Base-by-base conservation (phyloP, 2,113 vertebrate genomes). In the Rana temporaria region DNA sequence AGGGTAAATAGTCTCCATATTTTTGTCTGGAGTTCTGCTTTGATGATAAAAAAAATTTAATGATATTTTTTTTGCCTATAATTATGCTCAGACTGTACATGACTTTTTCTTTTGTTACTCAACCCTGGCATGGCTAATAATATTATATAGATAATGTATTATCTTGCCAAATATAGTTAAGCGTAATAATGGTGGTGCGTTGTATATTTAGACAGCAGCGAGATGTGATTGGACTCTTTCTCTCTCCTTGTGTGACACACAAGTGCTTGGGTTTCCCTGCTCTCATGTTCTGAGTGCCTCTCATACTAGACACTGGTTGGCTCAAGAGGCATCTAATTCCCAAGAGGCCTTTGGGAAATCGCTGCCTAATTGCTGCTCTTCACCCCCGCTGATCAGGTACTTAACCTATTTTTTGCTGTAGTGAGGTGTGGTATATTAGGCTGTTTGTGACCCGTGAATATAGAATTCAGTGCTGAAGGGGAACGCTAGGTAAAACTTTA, bases 241-340 rank as follows among this genome's bases (percentile, higher is more conserved):
- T 30, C 17, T 38, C 32, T 67, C 63, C 71, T 67, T 65, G 53
- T 75, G 22, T 52, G 20, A 82, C 72, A 59, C 55, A 48, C 53
- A 82, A 82, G 81, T 67, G 71, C 52, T 60, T 66, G 63, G 71
- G 63, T 76, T 76, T 82, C 68, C 81, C 72, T 67, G 52, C 72
- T 82, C 81, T 82, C 30, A 60, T 65, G 20, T 24, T 75, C 52
- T 82, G 71, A 82, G 81, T 82, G 63, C 71, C 81, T 66, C 81
- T 82, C 71, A 74, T 32, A 82, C 81, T 30, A 67, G 63, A 64
- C 63, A 48, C 71, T 82, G 64, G 30, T 82, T 76, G 62, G 81
- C 64, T 82, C 81, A 82, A 82, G 81, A 76, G 81, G 70, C 30
- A 52, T 22, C 68, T 82, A 76, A 82, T 82, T 48, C 79, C 81